Evolutionary conservation across 2,888 invertebrate genomes (phyloP).

Genomic region (Drosophila aldrichi): DNA sequence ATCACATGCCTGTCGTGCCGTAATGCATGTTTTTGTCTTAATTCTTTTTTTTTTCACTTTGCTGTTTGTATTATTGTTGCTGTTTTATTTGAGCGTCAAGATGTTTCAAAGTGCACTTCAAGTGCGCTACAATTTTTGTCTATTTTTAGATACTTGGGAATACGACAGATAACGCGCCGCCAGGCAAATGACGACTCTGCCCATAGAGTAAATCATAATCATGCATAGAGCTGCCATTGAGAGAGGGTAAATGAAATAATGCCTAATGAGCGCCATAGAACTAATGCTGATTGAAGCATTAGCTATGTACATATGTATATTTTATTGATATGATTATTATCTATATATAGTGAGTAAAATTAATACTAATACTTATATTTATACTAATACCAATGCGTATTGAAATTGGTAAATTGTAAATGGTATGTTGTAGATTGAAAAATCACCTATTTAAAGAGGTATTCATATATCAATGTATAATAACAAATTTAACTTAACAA

Average conservation of each 20-base stretch:
- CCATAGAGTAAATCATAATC: constrained; percentile 14
- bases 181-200: constrained; percentile 12
- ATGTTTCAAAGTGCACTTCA: constrained; percentile 77
- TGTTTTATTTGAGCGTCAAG: constrained; percentile 66
- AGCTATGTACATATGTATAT: too few species aligned
- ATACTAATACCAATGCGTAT: too few species aligned
- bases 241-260: constrained; percentile 46
- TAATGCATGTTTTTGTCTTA: constrained; percentile 33
- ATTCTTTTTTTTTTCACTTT: constrained; percentile 9
- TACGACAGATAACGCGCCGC: constrained; percentile 47
- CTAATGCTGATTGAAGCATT: constrained; percentile 3
- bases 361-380: too few species aligned
- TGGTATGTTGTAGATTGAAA: too few species aligned
- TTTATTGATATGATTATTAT: too few species aligned
- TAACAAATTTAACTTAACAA: too few species aligned
- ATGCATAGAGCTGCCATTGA: constrained; percentile 10
- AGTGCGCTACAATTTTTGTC: constrained; percentile 70
- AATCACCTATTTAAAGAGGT: too few species aligned
- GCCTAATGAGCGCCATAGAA: constrained; percentile 53
- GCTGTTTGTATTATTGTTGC: constrained; percentile 40
- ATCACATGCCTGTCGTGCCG: constrained; percentile 59
- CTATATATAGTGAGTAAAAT: too few species aligned
- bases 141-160: constrained; percentile 75
- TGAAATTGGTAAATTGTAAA: too few species aligned
- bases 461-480: too few species aligned